phyloP scores from a whole-genome alignment of 2,113 vertebrate genomes.

The Amblyopsis rosae region DNA sequence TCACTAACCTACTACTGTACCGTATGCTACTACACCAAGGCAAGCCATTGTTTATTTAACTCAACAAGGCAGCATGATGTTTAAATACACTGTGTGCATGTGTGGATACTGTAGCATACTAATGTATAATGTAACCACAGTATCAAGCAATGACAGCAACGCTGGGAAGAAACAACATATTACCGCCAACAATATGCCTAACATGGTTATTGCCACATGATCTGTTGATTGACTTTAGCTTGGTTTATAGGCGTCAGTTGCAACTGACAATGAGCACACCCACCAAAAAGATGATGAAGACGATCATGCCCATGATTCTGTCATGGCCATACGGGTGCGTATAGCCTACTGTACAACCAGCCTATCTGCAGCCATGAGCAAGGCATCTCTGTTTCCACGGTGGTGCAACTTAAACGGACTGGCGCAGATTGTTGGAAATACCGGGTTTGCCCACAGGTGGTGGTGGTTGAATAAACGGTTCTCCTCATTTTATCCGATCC shows the following conservation, averaged over 20 bases:
- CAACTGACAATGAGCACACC: conserved; percentile 35
- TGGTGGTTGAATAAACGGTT: conserved; percentile 2
- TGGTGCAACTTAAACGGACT: neutral
- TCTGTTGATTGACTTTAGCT: neutral
- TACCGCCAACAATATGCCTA: neutral
- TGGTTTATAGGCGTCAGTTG: conserved; percentile 6
- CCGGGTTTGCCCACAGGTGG: conserved; percentile 53
- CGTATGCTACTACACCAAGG: conserved; percentile 25
- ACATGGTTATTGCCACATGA: neutral
- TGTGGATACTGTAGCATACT: neutral
- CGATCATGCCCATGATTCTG: conserved; percentile 62
- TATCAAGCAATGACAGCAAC: conserved; percentile 12
- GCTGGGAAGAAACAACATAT: conserved; percentile 15
- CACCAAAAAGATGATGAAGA: conserved; percentile 53
- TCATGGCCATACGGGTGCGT: conserved; percentile 22
- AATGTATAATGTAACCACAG: conserved; percentile 21
- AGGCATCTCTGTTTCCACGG: neutral
- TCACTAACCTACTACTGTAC: neutral
- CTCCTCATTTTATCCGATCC: conserved; percentile 3
- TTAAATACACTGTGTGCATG: conserved; percentile 18
- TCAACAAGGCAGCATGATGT: conserved; percentile 6
- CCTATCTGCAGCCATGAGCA: neutral
- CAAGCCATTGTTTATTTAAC: conserved; percentile 35
- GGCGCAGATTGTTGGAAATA: neutral
- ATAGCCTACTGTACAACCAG: neutral